Evolutionary conservation across 2,113 vertebrate species (phyloP).

Genomic region (Eurypyga helias): DNA sequence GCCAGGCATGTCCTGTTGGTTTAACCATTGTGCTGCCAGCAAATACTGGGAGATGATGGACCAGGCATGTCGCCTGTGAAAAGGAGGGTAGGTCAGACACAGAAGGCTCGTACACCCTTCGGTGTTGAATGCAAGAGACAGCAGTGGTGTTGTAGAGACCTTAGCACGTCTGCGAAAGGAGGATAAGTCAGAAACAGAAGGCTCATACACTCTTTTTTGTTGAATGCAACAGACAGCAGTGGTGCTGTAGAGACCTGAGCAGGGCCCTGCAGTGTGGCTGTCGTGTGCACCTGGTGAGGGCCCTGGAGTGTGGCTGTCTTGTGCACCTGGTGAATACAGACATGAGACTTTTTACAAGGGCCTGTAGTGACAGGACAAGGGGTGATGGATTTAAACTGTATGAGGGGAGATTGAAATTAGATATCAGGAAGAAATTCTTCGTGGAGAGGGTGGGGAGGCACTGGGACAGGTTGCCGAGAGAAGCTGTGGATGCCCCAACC

Average conservation of each 20-base stretch:
- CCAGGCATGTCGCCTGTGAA: not conserved
- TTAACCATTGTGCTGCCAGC: not conserved
- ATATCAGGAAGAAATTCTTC: no score
- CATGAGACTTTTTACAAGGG: accelerated
- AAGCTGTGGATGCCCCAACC: no score
- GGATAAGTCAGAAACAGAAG: not conserved
- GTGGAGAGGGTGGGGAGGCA: no score
- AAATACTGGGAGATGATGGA: not conserved
- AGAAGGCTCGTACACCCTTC: not conserved
- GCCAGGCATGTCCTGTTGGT: not conserved
- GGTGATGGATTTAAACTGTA: no score
- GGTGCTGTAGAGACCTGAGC: not conserved
- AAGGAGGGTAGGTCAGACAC: not conserved
- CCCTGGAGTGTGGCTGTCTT: not conserved
- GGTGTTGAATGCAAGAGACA: accelerated
- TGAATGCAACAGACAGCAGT: not conserved
- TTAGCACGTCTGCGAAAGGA: not conserved
- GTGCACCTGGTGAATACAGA: not conserved
- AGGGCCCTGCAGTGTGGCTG: not conserved
- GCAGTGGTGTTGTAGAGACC: not conserved
- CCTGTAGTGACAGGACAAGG: no score
- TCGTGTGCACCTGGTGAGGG: no score
- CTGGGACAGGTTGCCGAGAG: no score
- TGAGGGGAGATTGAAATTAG: no score
- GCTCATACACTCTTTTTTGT: accelerated